phyloP scores from a whole-genome alignment of 2,113 vertebrate genomes.

The Patagioenas fasciata region DNA sequence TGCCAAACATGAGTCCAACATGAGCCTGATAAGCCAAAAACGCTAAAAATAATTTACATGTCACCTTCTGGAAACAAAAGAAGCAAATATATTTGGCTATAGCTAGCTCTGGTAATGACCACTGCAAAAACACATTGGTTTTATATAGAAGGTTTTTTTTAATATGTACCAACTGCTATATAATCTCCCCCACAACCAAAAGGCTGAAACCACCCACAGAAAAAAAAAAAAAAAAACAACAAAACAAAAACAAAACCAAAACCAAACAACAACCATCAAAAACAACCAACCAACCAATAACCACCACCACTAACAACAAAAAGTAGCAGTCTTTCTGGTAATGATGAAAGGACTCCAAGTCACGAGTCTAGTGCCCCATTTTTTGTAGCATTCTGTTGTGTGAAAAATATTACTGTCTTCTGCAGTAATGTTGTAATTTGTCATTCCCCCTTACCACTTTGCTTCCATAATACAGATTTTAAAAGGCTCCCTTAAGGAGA shows the following conservation, averaged over 20 bases:
- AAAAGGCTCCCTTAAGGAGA: not conserved
- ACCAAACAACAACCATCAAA: too few species aligned
- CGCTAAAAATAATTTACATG: not conserved
- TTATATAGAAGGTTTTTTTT: not conserved
- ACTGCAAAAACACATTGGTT: not conserved
- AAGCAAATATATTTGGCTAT: not conserved
- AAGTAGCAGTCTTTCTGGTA: not conserved
- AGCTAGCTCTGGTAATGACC: not conserved
- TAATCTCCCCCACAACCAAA: not conserved
- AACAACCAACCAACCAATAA: too few species aligned
- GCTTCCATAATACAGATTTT: not conserved
- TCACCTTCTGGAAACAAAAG: not conserved
- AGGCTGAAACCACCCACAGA: not conserved
- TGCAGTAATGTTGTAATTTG: not conserved
- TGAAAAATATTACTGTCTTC: not conserved
- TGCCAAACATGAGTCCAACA: not conserved
- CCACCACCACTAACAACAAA: too few species aligned
- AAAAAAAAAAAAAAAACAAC: too few species aligned
- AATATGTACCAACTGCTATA: not conserved
- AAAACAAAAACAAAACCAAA: too few species aligned
- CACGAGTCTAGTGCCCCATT: rapidly evolving
- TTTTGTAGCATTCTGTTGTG: not conserved
- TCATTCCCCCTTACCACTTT: not conserved
- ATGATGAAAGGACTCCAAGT: not conserved
- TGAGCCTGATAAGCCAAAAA: not conserved